phyloP scores from a whole-genome alignment of 2,113 vertebrate species.

The Acanthochromis polyacanthus region DNA sequence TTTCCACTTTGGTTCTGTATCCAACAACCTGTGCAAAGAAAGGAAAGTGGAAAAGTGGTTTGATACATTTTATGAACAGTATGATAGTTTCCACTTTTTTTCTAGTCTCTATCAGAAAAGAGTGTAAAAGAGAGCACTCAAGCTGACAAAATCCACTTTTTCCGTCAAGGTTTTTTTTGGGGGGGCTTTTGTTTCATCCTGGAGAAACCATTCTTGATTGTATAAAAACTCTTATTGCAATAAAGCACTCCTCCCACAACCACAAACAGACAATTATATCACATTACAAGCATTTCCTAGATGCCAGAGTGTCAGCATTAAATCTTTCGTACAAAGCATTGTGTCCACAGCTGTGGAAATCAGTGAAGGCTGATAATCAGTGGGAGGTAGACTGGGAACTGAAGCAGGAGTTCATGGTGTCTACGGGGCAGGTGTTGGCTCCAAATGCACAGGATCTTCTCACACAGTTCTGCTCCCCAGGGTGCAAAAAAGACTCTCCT shows the following conservation, averaged over 20 bases:
- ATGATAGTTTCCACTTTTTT: too few species aligned
- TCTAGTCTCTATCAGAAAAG: too few species aligned
- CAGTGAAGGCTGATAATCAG: conserved; percentile 57
- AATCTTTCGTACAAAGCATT: conserved; percentile 65
- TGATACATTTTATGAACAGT: too few species aligned
- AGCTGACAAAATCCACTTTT: too few species aligned
- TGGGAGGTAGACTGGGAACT: conserved; percentile 52
- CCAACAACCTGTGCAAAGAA: too few species aligned
- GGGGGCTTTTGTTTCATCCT: background rate
- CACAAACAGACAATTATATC: conserved; percentile 37
- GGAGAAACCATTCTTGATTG: background rate
- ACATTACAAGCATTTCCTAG: conserved; percentile 49
- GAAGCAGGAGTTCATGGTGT: conserved; percentile 43
- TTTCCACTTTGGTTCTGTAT: too few species aligned
- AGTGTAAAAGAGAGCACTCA: too few species aligned
- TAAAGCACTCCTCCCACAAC: conserved; percentile 36
- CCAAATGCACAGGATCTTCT: conserved; percentile 82
- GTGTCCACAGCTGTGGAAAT: conserved; percentile 48
- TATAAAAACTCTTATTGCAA: background rate
- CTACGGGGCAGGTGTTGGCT: conserved; percentile 62
- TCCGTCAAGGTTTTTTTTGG: background rate
- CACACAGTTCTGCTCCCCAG: conserved; percentile 63
- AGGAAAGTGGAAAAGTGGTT: too few species aligned
- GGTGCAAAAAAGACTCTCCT: conserved; percentile 64
- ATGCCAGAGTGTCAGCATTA: conserved; percentile 42